Percentiles rank a stretch among this genome's conserved stretches.
Evolutionary conservation across 2,888 invertebrate species (phyloP).

Genomic region (Platyscelio sp.): DNA sequence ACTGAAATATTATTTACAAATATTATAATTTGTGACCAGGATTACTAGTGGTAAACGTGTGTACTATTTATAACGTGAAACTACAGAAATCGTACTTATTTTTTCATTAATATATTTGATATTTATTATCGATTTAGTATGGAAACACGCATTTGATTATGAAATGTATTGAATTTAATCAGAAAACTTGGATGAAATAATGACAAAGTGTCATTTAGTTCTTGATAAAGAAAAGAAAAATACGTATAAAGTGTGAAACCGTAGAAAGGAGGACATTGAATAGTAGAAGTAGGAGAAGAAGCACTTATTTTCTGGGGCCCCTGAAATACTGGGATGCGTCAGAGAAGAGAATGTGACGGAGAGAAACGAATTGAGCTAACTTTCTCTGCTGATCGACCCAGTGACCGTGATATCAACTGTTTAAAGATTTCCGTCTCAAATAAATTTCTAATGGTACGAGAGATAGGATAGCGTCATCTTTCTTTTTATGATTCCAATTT

Average conservation of each 20-base stretch:
- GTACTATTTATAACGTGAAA: too few species aligned
- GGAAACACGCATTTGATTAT: too few species aligned
- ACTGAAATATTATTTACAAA: too few species aligned
- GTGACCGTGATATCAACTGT: conserved; percentile 83
- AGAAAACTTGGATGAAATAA: too few species aligned
- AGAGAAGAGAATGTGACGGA: conserved; percentile 58
- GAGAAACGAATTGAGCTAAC: conserved; percentile 75
- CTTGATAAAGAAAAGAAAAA: not conserved
- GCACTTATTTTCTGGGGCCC: conserved; percentile 50
- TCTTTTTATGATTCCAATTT: conserved; percentile 22
- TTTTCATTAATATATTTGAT: too few species aligned
- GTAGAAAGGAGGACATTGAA: conserved; percentile 65
- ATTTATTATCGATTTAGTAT: too few species aligned
- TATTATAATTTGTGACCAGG: too few species aligned
- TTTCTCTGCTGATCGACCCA: conserved; percentile 84
- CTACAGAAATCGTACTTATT: too few species aligned
- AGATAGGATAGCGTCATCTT: conserved; percentile 40
- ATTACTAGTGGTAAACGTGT: too few species aligned
- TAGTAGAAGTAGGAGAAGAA: conserved; percentile 56
- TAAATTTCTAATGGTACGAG: conserved; percentile 56
- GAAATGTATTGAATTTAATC: too few species aligned
- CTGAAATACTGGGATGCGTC: conserved; percentile 54
- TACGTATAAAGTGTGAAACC: conserved; percentile 57
- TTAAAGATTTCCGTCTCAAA: conserved; percentile 79
- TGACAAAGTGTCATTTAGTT: too few species aligned